A percentile compares a stretch with the other conserved stretches of the same genome.
Conservation (phyloP, 2,113 vertebrate genomes). For the Archocentrus centrarchus region DNA sequence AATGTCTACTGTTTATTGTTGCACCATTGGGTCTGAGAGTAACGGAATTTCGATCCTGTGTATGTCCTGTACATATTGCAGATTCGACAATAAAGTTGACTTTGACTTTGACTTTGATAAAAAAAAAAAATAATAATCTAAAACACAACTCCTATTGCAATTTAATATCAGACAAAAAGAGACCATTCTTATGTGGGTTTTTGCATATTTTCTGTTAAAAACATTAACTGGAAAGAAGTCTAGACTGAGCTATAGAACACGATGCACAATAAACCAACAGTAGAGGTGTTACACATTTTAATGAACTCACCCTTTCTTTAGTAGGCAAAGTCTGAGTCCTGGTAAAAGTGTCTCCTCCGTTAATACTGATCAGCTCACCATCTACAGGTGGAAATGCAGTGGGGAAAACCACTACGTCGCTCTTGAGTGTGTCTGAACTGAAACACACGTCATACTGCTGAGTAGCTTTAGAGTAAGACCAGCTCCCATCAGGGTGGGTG, state of each 20-base stretch:
- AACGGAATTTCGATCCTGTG: too few relatives aligned
- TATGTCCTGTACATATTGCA: too few relatives aligned
- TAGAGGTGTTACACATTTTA: neutral
- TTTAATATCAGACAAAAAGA: neutral
- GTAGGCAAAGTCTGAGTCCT: slow-evolving; percentile 59
- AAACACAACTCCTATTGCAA: neutral
- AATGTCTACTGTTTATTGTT: too few relatives aligned
- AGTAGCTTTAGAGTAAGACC: neutral
- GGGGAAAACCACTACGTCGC: slow-evolving; percentile 66
- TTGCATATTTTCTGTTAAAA: neutral
- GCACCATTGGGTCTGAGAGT: too few relatives aligned
- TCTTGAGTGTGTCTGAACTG: slow-evolving; percentile 57
- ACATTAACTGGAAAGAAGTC: neutral
- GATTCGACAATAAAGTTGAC: too few relatives aligned
- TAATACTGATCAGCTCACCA: slow-evolving; percentile 66
- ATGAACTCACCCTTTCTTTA: slow-evolving; percentile 36
- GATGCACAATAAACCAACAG: neutral
- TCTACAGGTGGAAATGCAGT: slow-evolving; percentile 58
- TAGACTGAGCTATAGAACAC: neutral
- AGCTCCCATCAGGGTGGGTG: slow-evolving; percentile 7
- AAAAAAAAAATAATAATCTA: neutral
- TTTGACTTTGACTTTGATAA: too few relatives aligned
- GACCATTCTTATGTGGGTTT: rapidly evolving
- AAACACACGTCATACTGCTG: neutral
- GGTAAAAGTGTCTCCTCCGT: slow-evolving; percentile 24